Conservation (phyloP, 2,797 vertebrate species). For the Alectoris magna region DNA sequence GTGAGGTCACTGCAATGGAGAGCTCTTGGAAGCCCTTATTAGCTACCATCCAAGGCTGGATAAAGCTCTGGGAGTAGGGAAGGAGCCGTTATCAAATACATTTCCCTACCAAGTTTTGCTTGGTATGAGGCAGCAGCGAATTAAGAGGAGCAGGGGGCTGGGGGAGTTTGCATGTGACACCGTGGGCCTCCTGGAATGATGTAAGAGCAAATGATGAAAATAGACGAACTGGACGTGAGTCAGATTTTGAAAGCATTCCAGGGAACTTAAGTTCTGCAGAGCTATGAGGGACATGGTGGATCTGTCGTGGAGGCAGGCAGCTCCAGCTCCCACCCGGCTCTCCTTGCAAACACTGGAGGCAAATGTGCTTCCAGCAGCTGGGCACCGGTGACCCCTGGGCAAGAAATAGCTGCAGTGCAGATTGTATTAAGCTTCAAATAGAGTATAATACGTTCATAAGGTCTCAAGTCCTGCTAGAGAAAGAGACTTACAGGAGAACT, state of each 20-base stretch:
- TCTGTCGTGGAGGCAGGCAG: slow-evolving; percentile 37
- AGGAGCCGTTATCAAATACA: background rate
- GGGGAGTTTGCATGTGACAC: slow-evolving; percentile 57
- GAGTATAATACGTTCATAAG: background rate
- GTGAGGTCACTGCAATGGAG: background rate
- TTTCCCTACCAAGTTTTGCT: background rate
- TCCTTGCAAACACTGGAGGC: background rate
- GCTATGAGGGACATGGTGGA: slow-evolving; percentile 54
- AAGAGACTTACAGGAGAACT: background rate
- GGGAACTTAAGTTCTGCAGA: slow-evolving; percentile 60
- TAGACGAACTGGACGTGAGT: slow-evolving; percentile 74
- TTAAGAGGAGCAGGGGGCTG: background rate
- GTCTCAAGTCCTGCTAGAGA: background rate
- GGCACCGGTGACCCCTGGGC: too few species aligned
- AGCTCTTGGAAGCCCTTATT: background rate
- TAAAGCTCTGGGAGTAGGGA: background rate
- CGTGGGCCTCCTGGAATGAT: slow-evolving; percentile 67
- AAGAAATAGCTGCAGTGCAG: background rate
- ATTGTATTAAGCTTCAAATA: background rate
- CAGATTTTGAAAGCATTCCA: slow-evolving; percentile 76
- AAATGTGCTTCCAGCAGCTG: too few species aligned
- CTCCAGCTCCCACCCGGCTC: background rate
- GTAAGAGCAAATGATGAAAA: slow-evolving; percentile 75
- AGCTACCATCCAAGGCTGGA: background rate
- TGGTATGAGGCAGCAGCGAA: background rate